These are phyloP conservation scores for Luscinia megarhynchos DNA, from an alignment of 2,797 vertebrate species.

Conservation along the genomic window DNA sequence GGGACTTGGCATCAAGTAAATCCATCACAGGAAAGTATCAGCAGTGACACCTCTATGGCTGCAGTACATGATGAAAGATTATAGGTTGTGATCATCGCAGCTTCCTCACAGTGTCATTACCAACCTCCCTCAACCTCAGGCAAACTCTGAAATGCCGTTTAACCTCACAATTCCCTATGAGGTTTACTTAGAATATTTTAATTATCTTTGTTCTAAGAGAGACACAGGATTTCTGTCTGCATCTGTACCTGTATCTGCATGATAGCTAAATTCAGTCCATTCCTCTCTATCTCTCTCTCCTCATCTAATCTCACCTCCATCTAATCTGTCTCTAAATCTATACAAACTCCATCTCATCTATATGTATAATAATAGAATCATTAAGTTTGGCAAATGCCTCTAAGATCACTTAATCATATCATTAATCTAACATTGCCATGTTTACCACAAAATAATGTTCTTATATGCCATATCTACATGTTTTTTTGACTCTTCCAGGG, in stretches of 20 bases:
- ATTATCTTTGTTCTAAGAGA: not conserved
- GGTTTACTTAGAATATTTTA: not conserved
- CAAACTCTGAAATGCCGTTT: constrained; percentile 11
- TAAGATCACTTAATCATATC: not conserved
- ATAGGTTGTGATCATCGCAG: not conserved
- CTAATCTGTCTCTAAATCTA: not conserved
- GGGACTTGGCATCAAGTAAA: not conserved
- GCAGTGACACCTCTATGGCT: not conserved
- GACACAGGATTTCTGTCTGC: not conserved
- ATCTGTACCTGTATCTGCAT: not conserved
- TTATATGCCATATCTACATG: not conserved
- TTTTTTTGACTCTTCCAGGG: not conserved
- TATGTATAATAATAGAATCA: not conserved
- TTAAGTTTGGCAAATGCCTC: not conserved
- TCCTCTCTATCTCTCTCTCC: not conserved
- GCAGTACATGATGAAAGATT: not conserved
- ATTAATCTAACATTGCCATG: not conserved
- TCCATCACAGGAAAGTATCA: constrained; percentile 26
- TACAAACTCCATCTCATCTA: not conserved
- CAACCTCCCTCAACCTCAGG: not conserved
- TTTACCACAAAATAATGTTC: not conserved
- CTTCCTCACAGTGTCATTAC: not conserved
- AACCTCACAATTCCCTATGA: not conserved
- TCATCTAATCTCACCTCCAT: not conserved
- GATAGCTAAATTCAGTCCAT: not conserved